Evolutionary conservation across 30 jellyfish, hydroid and myxozoan genomes (phyloP), one percentile per base, ranked within the genome.

Genomic region (Morbakka virulenta): DNA sequence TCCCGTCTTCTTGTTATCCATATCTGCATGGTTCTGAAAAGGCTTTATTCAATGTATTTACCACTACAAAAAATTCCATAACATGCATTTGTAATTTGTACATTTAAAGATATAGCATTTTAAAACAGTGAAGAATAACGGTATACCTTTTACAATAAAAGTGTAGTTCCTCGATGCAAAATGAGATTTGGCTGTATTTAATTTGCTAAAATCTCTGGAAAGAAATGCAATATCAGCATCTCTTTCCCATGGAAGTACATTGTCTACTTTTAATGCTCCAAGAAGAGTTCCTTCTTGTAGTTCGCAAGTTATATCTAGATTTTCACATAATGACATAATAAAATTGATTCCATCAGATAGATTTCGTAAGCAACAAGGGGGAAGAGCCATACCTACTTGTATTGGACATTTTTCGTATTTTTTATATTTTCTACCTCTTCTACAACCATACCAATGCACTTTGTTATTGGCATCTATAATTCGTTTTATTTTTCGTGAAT

Each of bases 301-400:
- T 33, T 76, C 91, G 52, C 94, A 91, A 20, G 70, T 31, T 4
- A 91, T 62, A 12, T 35, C 62, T 20, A 74, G 27, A 33, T 63
- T 22, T 2, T 49, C 64, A 62, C 93, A 91, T 26, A 4, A 26
- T 14, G 35, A 47, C 84, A 85, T 35, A 13, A 91, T 35, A 29
- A 85, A 91, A 4, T 64, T 85, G n/a, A 85, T 62, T 9, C 94
- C 96, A 53, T 79, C 96, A 3, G 81, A 79, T 17, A 91, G 77
- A n/a, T 79, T 91, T 22, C 71, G 92, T 63, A 91, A 74, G 48
- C 98, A 91, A 28, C 98, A 91, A 1, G 98, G 98, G 12, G 98
- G 98, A 0, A 85, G 96, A 25, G 95, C 87, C 98, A 91, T 91
- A 24, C 98, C 98, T 12, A 77, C 35, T n/a, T 86, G 74, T 1